A percentile compares a stretch with the other conserved stretches of the same genome.
Evolutionary conservation across 2,888 invertebrate species (phyloP).

Genomic region (Stenichneumon culpator): DNA sequence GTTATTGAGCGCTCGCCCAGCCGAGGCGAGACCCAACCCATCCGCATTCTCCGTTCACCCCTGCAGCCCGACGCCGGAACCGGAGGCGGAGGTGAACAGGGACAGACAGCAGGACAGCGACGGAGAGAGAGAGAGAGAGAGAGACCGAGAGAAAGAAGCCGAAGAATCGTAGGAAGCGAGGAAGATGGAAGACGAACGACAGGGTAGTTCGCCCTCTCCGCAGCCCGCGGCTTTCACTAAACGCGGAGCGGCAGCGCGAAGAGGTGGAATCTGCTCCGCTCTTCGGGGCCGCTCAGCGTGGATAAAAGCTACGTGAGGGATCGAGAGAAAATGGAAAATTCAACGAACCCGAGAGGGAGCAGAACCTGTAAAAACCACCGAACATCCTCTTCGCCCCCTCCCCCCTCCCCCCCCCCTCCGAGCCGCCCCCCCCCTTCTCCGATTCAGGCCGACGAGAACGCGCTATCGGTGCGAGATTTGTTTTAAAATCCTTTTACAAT

Average conservation of each 20-base stretch:
- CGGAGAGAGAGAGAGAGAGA: conserved; percentile 62
- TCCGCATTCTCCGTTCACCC: conserved; percentile 83
- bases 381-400: conserved; percentile 73
- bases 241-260: conserved; percentile 70
- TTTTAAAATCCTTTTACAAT: conserved; percentile 85
- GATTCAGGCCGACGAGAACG: conserved; percentile 76
- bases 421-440: conserved; percentile 76
- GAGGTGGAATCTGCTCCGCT: conserved; percentile 49
- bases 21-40: conserved; percentile 87
- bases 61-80: conserved; percentile 70
- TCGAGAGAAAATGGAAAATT: conserved; percentile 82
- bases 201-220: conserved; percentile 71
- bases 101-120: conserved; percentile 68
- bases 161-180: conserved; percentile 28
- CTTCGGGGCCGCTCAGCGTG: conserved; percentile 30
- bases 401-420: neutral
- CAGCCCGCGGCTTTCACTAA: conserved; percentile 75
- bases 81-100: conserved; percentile 70
- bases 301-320: conserved; percentile 72
- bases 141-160: conserved; percentile 43
- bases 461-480: conserved; percentile 83
- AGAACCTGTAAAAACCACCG: conserved; percentile 77
- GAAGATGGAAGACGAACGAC: conserved; percentile 42
- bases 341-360: conserved; percentile 71
- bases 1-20: conserved; percentile 88